Percentiles rank a stretch among this genome's conserved stretches.
These are phyloP conservation scores for Caranx melampygus DNA, from an alignment of 2,113 vertebrate genomes.

Conservation along the genomic window DNA sequence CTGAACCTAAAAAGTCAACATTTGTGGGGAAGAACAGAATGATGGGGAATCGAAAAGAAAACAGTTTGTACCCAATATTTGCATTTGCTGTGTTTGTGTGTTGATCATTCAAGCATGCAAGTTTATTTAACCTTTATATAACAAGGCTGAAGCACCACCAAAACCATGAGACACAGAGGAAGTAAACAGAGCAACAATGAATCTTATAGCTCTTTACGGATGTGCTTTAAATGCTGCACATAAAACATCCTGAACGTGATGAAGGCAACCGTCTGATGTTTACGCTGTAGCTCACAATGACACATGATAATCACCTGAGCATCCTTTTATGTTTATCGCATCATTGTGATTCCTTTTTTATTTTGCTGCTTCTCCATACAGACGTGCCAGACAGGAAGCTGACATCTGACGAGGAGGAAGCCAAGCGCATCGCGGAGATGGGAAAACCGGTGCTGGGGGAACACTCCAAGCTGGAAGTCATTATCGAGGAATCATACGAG, in stretches of 20 bases:
- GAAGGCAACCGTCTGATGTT: conserved; percentile 29
- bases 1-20: neutral
- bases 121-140: conserved; percentile 26
- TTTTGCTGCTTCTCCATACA: conserved; percentile 73
- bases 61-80: conserved; percentile 31
- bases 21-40: neutral
- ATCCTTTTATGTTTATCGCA: conserved; percentile 27
- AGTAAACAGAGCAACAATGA: neutral
- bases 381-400: conserved; percentile 93
- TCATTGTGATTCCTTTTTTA: neutral
- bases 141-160: conserved; percentile 9
- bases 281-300: neutral
- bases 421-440: conserved; percentile 97
- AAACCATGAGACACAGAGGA: neutral
- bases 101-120: conserved; percentile 31
- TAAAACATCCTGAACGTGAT: neutral
- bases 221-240: conserved; percentile 1
- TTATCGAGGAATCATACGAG: conserved; percentile 99
- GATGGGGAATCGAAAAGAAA: conserved; percentile 5
- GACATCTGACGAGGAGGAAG: conserved; percentile 93
- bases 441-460: conserved; percentile 95
- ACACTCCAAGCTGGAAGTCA: conserved; percentile 95
- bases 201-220: neutral
- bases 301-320: conserved; percentile 27
- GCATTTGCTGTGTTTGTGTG: conserved; percentile 16